Evolutionary conservation across 1,140 invertebrate species (phyloP).

Genomic region (Drosophila ironensis): DNA sequence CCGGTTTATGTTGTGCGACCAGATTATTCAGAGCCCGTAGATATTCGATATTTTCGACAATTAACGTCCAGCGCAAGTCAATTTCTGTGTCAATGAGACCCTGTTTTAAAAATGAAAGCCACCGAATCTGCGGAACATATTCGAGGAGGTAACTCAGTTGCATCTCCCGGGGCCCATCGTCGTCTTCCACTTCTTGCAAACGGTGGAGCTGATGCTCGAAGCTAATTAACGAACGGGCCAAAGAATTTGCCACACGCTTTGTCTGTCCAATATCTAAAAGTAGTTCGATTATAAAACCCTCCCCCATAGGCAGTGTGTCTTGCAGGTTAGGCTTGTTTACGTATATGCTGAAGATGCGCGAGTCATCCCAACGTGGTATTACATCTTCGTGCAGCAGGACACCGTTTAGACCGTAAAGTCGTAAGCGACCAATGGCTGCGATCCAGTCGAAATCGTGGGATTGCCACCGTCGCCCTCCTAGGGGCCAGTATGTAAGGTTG

Average conservation of each 20-base stretch:
- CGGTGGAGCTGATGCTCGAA: conserved; percentile 70
- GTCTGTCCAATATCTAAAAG: conserved; percentile 74
- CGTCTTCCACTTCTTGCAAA: conserved; percentile 70
- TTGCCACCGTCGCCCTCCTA: conserved; percentile 63
- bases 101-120: conserved; percentile 55
- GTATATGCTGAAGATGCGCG: conserved; percentile 59
- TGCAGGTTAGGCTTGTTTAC: conserved; percentile 63
- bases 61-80: conserved; percentile 52
- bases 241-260: conserved; percentile 64
- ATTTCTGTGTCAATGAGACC: conserved; percentile 8
- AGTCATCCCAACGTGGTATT: conserved; percentile 74
- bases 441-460: conserved; percentile 66
- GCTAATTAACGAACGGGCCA: conserved; percentile 58
- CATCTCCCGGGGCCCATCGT: conserved; percentile 71
- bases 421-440: conserved; percentile 54
- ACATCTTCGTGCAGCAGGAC: conserved; percentile 67
- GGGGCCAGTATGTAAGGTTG: conserved; percentile 53
- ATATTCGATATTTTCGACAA: conserved; percentile 72
- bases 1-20: conserved; percentile 37
- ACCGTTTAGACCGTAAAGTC: conserved; percentile 66
- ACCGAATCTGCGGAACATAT: conserved; percentile 62
- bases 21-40: conserved; percentile 55
- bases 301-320: conserved; percentile 69
- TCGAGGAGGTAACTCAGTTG: conserved; percentile 65
- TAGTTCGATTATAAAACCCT: conserved; percentile 73